A percentile compares a stretch with the other conserved stretches of the same genome.
Evolutionary conservation across 2,797 vertebrate species (phyloP).

Genomic region (Aplochiton taeniatus): DNA sequence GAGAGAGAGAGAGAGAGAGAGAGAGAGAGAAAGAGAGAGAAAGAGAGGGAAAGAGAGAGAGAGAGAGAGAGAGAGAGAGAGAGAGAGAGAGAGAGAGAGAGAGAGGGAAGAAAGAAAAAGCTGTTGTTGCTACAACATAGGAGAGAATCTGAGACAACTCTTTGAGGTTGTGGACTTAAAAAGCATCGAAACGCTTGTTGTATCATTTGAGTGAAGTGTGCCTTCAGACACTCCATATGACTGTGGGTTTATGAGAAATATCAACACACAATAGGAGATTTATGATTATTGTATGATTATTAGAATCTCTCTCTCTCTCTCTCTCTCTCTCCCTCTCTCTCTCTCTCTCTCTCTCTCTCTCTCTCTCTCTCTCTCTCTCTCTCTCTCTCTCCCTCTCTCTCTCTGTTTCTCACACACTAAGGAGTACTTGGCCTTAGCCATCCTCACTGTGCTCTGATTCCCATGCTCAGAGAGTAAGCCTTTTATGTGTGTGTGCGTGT

Average conservation of each 20-base stretch:
- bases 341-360: background rate
- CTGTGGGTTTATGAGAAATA: no score
- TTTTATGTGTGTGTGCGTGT: conserved; percentile 1
- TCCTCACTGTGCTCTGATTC: conserved; percentile 37
- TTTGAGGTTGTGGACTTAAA: no score
- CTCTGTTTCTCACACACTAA: background rate
- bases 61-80: conserved; percentile 6
- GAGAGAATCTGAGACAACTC: conserved; percentile 61
- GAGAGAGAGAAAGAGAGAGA: background rate
- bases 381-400: conserved; percentile 17
- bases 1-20: background rate
- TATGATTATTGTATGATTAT: no score
- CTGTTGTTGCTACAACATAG: conserved; percentile 67
- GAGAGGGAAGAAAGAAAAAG: conserved; percentile 61
- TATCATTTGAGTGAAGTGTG: no score
- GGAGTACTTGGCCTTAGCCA: background rate
- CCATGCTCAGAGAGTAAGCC: conserved; percentile 43
- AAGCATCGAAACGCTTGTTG: no score
- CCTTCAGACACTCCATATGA: no score
- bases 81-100: conserved; percentile 50
- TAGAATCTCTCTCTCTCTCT: no score
- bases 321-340: background rate
- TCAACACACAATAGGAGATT: no score
- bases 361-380: conserved; percentile 9
- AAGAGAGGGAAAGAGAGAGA: conserved; percentile 12